Conservation (phyloP, 1,140 invertebrate genomes). For the Melanaphis sacchari region DNA sequence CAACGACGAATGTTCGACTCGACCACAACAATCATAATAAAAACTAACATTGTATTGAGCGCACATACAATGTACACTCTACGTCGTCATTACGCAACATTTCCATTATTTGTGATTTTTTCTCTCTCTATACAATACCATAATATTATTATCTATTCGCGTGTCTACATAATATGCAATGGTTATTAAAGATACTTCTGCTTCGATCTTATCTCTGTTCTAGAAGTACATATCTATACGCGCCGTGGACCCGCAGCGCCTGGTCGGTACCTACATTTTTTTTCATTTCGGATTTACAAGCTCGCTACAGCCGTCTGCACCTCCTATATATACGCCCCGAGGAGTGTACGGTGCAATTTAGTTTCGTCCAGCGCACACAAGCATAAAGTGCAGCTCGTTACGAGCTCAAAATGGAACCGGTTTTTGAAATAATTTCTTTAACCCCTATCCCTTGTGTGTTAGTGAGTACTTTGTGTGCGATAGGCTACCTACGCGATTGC, state of each 20-base stretch:
- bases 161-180: background rate
- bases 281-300: conserved; percentile 20
- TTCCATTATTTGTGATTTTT: conserved; percentile 3
- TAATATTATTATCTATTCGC: background rate
- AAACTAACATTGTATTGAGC: background rate
- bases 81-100: background rate
- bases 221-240: background rate
- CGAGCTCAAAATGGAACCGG: conserved; percentile 44
- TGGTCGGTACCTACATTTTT: background rate
- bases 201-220: background rate
- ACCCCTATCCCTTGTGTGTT: background rate
- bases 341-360: background rate
- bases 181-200: conserved; percentile 34
- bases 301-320: background rate
- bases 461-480: background rate
- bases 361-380: background rate
- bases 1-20: background rate
- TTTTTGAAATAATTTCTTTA: conserved; percentile 35
- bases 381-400: conserved; percentile 47
- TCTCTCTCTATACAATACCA: background rate
- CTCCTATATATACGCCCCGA: conserved; percentile 21
- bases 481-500: conserved; percentile 26
- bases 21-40: background rate
- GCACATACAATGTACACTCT: background rate
- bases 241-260: background rate